These are phyloP conservation scores for Lophotriccus pileatus DNA, from an alignment of 2,797 vertebrate species.

Conservation along the genomic window DNA sequence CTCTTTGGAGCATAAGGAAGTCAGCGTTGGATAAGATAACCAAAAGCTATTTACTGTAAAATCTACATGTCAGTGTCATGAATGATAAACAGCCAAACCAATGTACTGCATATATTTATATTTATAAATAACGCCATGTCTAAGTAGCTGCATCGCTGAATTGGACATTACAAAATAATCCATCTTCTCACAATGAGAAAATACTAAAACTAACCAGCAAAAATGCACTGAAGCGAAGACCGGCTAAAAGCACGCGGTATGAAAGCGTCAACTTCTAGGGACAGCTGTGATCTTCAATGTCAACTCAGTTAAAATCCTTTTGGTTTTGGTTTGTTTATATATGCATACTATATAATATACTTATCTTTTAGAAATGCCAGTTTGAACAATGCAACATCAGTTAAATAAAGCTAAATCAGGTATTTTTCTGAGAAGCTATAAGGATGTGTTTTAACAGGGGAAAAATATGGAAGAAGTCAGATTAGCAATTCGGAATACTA, in stretches of 20 bases:
- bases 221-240: slow-evolving; percentile 45
- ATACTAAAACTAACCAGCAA: slow-evolving; percentile 46
- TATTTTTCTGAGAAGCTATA: slow-evolving; percentile 30
- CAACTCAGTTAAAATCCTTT: slow-evolving; percentile 2
- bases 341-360: background rate
- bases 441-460: background rate
- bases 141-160: slow-evolving; percentile 10
- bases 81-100: slow-evolving; percentile 50
- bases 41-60: slow-evolving; percentile 47
- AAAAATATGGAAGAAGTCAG: background rate
- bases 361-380: background rate
- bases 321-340: background rate
- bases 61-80: slow-evolving; percentile 15
- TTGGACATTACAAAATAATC: slow-evolving; percentile 29
- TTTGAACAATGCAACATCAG: background rate
- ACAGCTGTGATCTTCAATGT: background rate
- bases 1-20: slow-evolving; percentile 70
- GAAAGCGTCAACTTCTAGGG: background rate
- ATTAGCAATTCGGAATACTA: background rate
- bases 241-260: background rate
- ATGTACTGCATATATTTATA: slow-evolving; percentile 19
- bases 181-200: slow-evolving; percentile 36
- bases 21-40: slow-evolving; percentile 34
- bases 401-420: background rate
- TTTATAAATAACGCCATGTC: slow-evolving; percentile 24